These are phyloP conservation scores for Sebastes hopkinsi DNA, from an alignment of 2,797 vertebrate genomes.

Conservation along the genomic window DNA sequence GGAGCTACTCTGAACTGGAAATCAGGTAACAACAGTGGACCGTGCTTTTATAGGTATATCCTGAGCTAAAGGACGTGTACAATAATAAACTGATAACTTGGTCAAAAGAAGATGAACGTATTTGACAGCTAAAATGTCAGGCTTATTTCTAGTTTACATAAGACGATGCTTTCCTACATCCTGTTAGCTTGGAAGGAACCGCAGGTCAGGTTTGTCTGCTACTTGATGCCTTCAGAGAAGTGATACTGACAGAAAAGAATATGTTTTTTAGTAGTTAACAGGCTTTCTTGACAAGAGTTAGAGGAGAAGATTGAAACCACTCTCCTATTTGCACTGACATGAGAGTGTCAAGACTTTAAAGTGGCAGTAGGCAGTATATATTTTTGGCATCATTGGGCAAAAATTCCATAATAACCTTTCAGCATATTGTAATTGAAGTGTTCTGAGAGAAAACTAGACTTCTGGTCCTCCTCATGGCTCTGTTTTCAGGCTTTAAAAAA, in stretches of 20 bases:
- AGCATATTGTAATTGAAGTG: no score
- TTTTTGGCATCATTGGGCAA: no score
- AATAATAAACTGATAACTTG: neutral
- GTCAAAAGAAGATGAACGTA: neutral
- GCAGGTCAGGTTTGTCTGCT: neutral
- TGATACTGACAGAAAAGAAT: neutral
- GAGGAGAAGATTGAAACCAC: neutral
- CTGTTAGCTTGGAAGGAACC: neutral
- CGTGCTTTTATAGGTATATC: neutral
- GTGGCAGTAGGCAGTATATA: no score
- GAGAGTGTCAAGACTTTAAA: no score
- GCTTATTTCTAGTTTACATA: neutral
- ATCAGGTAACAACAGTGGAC: neutral
- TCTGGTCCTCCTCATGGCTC: no score
- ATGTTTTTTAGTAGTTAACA: neutral
- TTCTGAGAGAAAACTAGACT: no score
- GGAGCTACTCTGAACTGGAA: slow-evolving; percentile 16
- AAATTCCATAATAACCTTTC: no score
- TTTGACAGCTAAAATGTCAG: neutral
- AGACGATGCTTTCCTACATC: neutral
- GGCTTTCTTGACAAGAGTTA: neutral
- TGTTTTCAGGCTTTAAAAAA: no score
- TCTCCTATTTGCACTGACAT: neutral
- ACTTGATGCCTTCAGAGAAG: neutral
- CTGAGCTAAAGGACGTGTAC: neutral